These are phyloP conservation scores for Metallyticus violacea DNA, from an alignment of 2,888 invertebrate species.

Conservation along the genomic window DNA sequence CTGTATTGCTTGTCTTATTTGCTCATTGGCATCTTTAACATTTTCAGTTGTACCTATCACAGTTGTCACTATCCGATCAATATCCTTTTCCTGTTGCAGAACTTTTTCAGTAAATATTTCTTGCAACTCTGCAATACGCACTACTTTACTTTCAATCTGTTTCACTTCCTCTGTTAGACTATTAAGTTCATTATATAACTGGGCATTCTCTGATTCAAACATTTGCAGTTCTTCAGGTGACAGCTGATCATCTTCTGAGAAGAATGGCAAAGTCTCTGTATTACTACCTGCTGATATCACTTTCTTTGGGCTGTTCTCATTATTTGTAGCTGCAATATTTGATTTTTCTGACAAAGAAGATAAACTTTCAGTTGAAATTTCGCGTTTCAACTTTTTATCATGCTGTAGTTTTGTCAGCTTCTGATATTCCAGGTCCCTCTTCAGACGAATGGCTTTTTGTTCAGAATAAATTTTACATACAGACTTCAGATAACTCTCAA, in stretches of 20 bases:
- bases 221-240: constrained; percentile 88
- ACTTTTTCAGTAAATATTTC: constrained; percentile 92
- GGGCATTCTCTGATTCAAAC: constrained; percentile 89
- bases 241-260: constrained; percentile 61
- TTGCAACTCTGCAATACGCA: constrained; percentile 93
- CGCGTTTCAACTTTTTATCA: neutral
- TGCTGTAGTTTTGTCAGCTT: constrained; percentile 70
- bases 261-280: constrained; percentile 12
- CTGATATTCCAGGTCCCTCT: constrained; percentile 78
- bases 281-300: neutral
- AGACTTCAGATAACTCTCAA: constrained; percentile 77
- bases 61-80: constrained; percentile 84
- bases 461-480: constrained; percentile 87
- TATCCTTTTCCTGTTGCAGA: constrained; percentile 88
- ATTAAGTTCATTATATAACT: constrained; percentile 82
- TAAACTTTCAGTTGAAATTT: neutral
- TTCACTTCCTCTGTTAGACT: constrained; percentile 87
- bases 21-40: constrained; percentile 94
- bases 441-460: constrained; percentile 82
- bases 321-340: constrained; percentile 24
- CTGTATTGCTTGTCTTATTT: constrained; percentile 95
- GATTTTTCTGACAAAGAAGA: neutral
- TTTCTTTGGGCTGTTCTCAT: constrained; percentile 18
- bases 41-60: constrained; percentile 93
- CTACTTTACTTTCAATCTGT: constrained; percentile 87